Conservation (phyloP, 2,113 vertebrate species). For the Lepisosteus oculatus region DNA sequence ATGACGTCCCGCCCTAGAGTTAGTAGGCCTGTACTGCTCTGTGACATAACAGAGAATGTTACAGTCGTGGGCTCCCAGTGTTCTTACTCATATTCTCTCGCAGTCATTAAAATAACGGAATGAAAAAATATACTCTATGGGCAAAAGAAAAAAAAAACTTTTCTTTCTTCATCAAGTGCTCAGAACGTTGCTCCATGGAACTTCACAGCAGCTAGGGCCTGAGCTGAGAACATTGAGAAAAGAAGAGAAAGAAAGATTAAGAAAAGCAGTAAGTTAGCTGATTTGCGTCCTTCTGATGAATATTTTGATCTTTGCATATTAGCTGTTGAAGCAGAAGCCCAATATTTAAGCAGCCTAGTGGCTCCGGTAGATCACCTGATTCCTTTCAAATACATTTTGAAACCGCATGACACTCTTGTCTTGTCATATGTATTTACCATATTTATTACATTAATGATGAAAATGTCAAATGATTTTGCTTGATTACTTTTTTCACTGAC, state of each 20-base stretch:
- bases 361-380: too few relatives aligned
- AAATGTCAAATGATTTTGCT: too few relatives aligned
- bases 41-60: not conserved
- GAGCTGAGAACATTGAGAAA: constrained; percentile 60
- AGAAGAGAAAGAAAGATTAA: not conserved
- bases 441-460: too few relatives aligned
- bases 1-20: constrained; percentile 6
- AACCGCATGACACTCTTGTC: too few relatives aligned
- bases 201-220: constrained; percentile 75
- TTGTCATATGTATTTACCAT: too few relatives aligned
- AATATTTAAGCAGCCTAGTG: too few relatives aligned
- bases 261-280: too few relatives aligned
- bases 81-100: constrained; percentile 23
- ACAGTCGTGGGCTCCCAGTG: constrained; percentile 20
- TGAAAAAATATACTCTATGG: constrained; percentile 35
- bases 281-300: too few relatives aligned
- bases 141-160: constrained; percentile 23
- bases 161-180: constrained; percentile 34
- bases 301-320: too few relatives aligned
- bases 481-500: too few relatives aligned
- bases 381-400: too few relatives aligned
- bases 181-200: constrained; percentile 81
- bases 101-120: constrained; percentile 22
- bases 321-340: too few relatives aligned
- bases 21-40: not conserved